Evolutionary conservation across 2,888 invertebrate genomes (phyloP), one percentile per base, ranked within the genome.

Genomic region (Ashinkailepas kermadecensis): DNA sequence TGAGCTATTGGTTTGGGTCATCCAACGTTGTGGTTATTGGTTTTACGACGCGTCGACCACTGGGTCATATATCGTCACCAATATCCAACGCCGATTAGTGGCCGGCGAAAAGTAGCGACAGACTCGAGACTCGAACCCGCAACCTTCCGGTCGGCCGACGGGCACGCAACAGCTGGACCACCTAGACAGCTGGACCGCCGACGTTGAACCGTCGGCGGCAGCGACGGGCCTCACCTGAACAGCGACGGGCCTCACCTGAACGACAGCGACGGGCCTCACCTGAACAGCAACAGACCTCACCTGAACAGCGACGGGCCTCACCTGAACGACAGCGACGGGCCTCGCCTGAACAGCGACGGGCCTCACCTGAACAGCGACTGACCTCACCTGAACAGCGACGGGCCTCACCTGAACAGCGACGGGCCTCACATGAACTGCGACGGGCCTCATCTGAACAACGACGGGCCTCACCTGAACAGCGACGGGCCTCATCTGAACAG

Each of bases 241-340:
- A 4, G 39, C 39, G 39, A 4, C 39, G 4, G 39, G 1, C 21
- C 74, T 23, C 10, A 78, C 90, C 93, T 90, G 86, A 97, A 97
- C 0, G 96, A n/a, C n/a, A 4, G 39, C 39, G 39, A 4, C 39
- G 4, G 39, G 1, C 21, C 74, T 23, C 10, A 78, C 90, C 93
- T 90, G 86, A 97, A 97, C 0, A 4, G 39, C 39, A 4, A 4
- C 39, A 39, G 39, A 8, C 21, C 74, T 23, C 10, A 78, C 90
- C 93, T 90, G 86, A 97, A 97, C 0, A 4, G 39, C 39, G 39
- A 4, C 39, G 4, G 39, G 1, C 21, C 74, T 23, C 10, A 78
- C 90, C 93, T 90, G 86, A 97, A 97, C 0, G 96, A n/a, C n/a
- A 4, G 39, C 39, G 39, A 4, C 39, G 4, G 39, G 1, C 21